Percentiles rank a stretch among this genome's conserved stretches.
phyloP scores from a whole-genome alignment of 2,888 invertebrate species.

The Capitulum mitella region DNA sequence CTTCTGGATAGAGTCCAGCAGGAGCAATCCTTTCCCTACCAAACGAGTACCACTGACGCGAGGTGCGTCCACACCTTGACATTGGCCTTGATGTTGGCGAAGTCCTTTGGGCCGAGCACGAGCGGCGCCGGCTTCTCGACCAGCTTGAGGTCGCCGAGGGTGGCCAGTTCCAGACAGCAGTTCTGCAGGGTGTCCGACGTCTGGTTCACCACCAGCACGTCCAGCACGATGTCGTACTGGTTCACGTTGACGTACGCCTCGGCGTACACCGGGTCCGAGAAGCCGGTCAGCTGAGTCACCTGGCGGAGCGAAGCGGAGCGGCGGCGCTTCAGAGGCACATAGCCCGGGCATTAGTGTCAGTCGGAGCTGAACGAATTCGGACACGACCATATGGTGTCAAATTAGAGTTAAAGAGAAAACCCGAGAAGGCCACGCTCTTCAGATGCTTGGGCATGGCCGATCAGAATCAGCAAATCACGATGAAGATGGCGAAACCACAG shows the following conservation, averaged over 20 bases:
- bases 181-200: conserved; percentile 96
- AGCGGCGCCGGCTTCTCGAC: conserved; percentile 96
- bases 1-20: too few relatives aligned
- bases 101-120: conserved; percentile 93
- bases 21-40: too few relatives aligned
- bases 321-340: too few relatives aligned
- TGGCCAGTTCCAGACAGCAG: conserved; percentile 94
- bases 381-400: too few relatives aligned
- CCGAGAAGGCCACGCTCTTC: too few relatives aligned
- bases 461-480: too few relatives aligned
- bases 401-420: too few relatives aligned
- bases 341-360: too few relatives aligned
- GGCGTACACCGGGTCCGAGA: conserved; percentile 98
- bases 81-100: conserved; percentile 95
- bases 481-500: too few relatives aligned
- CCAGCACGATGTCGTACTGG: conserved; percentile 96
- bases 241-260: conserved; percentile 99
- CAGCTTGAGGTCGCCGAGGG: conserved; percentile 91
- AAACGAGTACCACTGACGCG: too few relatives aligned
- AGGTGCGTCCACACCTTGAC: conserved; percentile 58
- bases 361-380: too few relatives aligned
- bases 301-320: conserved; percentile 37
- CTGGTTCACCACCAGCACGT: conserved; percentile 96
- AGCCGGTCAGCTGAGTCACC: conserved; percentile 92
- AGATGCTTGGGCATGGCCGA: too few relatives aligned